These are phyloP conservation scores for Ailurus styani DNA, from an alignment of 2,113 vertebrate species.

Conservation along the genomic window DNA sequence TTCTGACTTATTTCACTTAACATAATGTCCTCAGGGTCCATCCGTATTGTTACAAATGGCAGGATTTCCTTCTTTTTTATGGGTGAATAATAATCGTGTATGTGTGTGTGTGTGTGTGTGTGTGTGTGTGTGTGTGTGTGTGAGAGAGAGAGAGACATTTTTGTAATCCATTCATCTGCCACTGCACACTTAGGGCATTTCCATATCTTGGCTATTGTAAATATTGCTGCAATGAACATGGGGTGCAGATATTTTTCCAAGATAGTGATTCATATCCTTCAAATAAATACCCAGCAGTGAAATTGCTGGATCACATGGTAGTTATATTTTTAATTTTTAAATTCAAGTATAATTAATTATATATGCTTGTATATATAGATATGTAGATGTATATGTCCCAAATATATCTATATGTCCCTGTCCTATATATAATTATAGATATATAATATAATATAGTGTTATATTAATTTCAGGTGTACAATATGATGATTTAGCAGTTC, in stretches of 20 bases:
- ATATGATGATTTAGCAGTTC: background rate
- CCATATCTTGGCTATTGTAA: too few relatives aligned
- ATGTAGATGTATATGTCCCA: too few relatives aligned
- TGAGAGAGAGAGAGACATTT: too few relatives aligned
- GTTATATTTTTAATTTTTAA: background rate
- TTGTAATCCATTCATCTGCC: too few relatives aligned
- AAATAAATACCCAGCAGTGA: background rate
- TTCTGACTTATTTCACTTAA: background rate
- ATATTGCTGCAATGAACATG: too few relatives aligned
- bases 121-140: too few relatives aligned
- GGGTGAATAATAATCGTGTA: background rate
- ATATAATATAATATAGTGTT: background rate
- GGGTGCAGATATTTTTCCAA: too few relatives aligned
- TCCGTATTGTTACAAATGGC: background rate
- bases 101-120: too few relatives aligned
- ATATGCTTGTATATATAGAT: too few relatives aligned
- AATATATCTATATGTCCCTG: too few relatives aligned
- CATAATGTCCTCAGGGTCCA: background rate
- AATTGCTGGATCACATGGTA: background rate
- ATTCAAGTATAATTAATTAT: background rate
- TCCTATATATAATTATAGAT: too few relatives aligned
- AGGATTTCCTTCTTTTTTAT: background rate
- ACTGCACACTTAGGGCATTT: too few relatives aligned
- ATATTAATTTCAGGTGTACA: background rate
- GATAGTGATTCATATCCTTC: background rate